Conservation (phyloP, 2,113 vertebrate genomes). For the Zosterops lateralis region DNA sequence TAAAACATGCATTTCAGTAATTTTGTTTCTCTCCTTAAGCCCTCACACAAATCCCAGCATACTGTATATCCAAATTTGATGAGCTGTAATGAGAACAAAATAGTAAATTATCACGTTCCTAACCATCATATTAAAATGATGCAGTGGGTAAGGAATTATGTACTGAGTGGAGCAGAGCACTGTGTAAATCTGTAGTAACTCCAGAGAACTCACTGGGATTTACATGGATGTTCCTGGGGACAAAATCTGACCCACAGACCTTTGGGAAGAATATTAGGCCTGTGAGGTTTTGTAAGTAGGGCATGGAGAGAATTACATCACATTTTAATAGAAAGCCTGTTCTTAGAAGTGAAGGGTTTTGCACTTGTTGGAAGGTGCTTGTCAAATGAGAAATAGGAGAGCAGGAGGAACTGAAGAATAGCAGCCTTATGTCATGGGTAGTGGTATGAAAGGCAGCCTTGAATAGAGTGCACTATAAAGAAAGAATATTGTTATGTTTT, state of each 20-base stretch:
- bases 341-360: constrained; percentile 33
- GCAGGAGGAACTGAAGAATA: constrained; percentile 47
- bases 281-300: neutral
- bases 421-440: constrained; percentile 48
- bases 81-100: neutral
- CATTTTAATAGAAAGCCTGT: constrained; percentile 23
- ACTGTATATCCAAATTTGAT: neutral
- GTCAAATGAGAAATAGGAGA: constrained; percentile 45
- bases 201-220: neutral
- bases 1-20: neutral
- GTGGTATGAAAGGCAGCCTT: constrained; percentile 41
- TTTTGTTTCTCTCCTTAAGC: neutral
- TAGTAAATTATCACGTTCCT: neutral
- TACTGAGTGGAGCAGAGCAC: neutral
- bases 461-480: constrained; percentile 56
- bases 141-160: neutral
- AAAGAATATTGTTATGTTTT: constrained; percentile 62
- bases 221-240: neutral
- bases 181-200: neutral
- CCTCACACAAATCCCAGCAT: neutral
- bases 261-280: neutral
- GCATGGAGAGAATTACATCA: neutral
- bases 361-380: constrained; percentile 41
- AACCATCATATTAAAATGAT: neutral
- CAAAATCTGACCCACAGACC: neutral